Evolutionary conservation across 2,888 invertebrate species (phyloP).

Genomic region (Caenorhabditis sp.): DNA sequence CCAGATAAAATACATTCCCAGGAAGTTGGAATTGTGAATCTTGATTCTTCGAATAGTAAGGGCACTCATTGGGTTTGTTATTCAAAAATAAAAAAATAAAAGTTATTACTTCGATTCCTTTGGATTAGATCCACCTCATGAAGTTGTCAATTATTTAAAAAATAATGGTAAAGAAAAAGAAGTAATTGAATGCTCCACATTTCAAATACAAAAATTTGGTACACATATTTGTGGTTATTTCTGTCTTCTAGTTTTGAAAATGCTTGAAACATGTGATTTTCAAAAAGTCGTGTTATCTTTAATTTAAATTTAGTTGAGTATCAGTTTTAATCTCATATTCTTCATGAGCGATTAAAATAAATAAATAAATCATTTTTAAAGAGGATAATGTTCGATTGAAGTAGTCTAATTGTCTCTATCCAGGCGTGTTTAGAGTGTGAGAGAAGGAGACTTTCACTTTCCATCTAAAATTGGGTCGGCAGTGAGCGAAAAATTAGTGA

Average conservation of each 20-base stretch:
- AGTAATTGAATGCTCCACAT: slow-evolving; percentile 2
- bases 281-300: no score
- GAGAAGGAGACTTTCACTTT: no score
- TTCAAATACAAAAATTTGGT: not conserved
- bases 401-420: not conserved
- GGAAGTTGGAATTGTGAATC: slow-evolving; percentile 48
- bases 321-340: no score
- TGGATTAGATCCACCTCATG: no score
- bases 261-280: not conserved
- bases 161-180: not conserved
- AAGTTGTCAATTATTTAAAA: no score
- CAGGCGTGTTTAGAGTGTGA: not conserved
- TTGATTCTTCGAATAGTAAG: no score
- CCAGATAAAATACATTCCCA: slow-evolving; percentile 15
- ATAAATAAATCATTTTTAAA: no score
- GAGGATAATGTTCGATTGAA: not conserved
- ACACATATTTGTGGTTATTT: slow-evolving; percentile 21
- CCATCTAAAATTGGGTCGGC: no score
- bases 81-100: no score
- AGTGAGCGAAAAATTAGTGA: not conserved
- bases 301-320: no score
- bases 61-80: not conserved
- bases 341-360: no score
- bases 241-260: not conserved
- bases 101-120: no score